A percentile compares a stretch with the other conserved stretches of the same genome.
Conservation (phyloP, 2,113 vertebrate species). For the Mus spicilegus region DNA sequence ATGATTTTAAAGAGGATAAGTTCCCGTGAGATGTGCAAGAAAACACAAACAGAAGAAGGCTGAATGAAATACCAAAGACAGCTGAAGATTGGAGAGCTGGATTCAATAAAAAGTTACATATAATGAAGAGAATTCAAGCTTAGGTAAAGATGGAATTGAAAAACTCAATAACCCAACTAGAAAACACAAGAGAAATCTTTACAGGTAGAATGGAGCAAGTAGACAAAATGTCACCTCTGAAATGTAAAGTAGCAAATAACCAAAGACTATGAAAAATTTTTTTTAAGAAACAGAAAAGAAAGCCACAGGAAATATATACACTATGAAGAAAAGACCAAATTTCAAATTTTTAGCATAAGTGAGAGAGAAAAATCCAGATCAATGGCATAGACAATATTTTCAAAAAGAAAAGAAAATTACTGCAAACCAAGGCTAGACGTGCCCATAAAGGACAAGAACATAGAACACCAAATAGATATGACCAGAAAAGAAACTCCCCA, state of each 20-base stretch:
- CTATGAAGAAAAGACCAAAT: background rate
- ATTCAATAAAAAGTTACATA: background rate
- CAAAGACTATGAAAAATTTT: background rate
- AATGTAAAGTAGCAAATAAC: background rate
- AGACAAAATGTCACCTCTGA: background rate
- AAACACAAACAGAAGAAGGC: background rate
- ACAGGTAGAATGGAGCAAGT: background rate
- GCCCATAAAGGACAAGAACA: background rate
- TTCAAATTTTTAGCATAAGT: background rate
- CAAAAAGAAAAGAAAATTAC: background rate
- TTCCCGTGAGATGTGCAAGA: background rate
- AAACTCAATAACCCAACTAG: background rate
- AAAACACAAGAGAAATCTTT: background rate
- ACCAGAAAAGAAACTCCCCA: too few relatives aligned
- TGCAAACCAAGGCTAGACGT: background rate
- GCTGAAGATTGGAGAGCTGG: background rate
- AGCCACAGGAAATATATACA: background rate
- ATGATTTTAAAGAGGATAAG: background rate
- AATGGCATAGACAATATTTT: background rate
- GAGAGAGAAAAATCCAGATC: background rate
- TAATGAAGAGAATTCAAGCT: background rate
- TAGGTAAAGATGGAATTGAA: background rate
- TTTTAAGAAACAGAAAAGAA: background rate
- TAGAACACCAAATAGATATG: background rate
- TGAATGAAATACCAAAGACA: background rate